Conservation (phyloP, 2,113 vertebrate genomes). For the Meles meles region DNA sequence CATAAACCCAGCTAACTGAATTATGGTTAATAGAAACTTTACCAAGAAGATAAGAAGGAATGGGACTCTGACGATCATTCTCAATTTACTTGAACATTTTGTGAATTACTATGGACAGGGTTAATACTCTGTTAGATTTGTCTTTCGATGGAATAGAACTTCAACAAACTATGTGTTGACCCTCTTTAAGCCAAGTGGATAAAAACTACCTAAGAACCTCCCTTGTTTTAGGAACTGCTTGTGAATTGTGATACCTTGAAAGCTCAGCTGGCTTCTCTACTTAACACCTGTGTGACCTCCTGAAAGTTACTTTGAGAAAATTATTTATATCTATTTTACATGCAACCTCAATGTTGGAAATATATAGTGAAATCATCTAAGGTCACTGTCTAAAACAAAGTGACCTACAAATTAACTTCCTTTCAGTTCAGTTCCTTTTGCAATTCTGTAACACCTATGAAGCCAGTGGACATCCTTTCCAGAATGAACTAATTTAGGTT, state of each 20-base stretch:
- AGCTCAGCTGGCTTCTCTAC: neutral
- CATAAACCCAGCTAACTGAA: neutral
- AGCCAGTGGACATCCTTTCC: neutral
- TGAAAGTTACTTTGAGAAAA: neutral
- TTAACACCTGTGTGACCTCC: neutral
- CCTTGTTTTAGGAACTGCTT: neutral
- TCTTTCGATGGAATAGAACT: neutral
- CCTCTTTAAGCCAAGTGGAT: neutral
- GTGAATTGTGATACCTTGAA: neutral
- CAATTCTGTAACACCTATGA: neutral
- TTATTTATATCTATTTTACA: neutral
- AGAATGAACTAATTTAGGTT: neutral
- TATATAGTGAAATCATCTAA: neutral
- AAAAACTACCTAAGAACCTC: neutral
- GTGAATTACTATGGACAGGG: neutral
- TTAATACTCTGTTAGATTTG: neutral
- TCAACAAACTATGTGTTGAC: neutral
- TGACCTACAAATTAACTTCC: neutral
- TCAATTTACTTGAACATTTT: neutral
- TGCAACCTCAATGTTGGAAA: neutral
- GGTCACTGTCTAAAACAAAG: neutral
- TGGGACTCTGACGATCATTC: neutral
- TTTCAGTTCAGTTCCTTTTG: neutral
- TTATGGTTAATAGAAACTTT: neutral
- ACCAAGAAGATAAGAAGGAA: neutral